These are phyloP conservation scores for Malurus leucopterus DNA, from an alignment of 2,797 vertebrate genomes.

Conservation along the genomic window DNA sequence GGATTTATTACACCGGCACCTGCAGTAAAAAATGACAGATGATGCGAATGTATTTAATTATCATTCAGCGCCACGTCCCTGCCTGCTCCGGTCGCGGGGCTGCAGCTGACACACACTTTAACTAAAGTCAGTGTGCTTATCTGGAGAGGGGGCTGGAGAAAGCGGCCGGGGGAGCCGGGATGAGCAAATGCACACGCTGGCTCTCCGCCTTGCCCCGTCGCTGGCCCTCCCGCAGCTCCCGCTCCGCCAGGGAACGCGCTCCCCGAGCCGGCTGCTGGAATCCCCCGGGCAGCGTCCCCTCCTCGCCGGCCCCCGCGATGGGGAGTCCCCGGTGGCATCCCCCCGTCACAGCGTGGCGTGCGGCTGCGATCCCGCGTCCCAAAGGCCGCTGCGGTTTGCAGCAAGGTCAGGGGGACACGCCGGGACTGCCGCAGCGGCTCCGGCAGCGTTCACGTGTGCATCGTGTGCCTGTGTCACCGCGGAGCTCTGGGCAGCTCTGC, in stretches of 20 bases:
- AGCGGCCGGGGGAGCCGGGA: neutral
- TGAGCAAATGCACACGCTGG: rapidly evolving
- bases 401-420: constrained; percentile 2
- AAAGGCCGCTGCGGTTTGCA: neutral
- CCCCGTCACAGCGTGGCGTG: neutral
- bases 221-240: neutral
- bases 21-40: constrained; percentile 70
- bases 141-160: constrained; percentile 45
- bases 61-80: constrained; percentile 79
- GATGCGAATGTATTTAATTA: constrained; percentile 80
- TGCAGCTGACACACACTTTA: constrained; percentile 70
- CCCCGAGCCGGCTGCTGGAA: rapidly evolving
- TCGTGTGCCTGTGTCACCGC: neutral
- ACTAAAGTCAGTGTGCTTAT: constrained; percentile 72
- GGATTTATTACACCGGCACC: constrained; percentile 80
- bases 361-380: neutral
- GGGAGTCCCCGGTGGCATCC: neutral
- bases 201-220: rapidly evolving
- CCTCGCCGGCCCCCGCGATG: too few relatives aligned
- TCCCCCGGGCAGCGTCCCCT: neutral
- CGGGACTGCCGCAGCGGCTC: neutral
- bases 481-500: neutral
- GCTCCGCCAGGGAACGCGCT: neutral
- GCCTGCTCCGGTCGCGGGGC: constrained; percentile 76
- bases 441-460: neutral